phyloP scores from a whole-genome alignment of 2,113 vertebrate species.

The Danionella cerebrum region DNA sequence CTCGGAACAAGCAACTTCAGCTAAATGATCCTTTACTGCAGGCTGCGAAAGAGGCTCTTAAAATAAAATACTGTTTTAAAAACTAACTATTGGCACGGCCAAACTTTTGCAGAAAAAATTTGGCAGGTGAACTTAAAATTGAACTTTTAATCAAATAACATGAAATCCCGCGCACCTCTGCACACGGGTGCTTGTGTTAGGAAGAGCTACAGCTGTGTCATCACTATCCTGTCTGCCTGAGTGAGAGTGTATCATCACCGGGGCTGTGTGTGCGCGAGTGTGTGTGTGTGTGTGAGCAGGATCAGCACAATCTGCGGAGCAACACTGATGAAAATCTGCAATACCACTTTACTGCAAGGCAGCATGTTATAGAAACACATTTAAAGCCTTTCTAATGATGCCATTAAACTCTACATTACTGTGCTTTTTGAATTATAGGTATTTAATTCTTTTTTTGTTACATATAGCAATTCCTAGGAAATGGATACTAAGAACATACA shows the following conservation, averaged over 20 bases:
- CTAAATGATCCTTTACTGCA: not conserved
- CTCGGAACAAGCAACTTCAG: not conserved
- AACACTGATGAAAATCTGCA: not conserved
- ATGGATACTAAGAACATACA: not conserved
- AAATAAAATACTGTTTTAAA: too few species aligned
- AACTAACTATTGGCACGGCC: too few species aligned
- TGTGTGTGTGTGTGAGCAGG: not conserved
- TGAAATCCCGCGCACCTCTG: not conserved
- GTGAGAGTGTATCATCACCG: not conserved
- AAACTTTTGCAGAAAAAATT: too few species aligned
- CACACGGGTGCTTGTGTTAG: not conserved
- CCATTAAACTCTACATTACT: not conserved
- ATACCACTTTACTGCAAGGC: not conserved
- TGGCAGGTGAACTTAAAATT: too few species aligned
- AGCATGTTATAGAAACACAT: not conserved
- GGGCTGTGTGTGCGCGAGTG: not conserved
- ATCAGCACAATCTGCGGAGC: not conserved
- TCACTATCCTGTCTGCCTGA: not conserved
- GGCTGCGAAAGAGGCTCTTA: too few species aligned
- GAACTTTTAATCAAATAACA: not conserved
- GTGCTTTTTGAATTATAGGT: not conserved
- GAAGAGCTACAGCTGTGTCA: not conserved
- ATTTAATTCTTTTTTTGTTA: not conserved
- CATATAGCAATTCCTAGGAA: not conserved
- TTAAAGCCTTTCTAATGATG: not conserved